Evolutionary conservation across 2,113 vertebrate genomes (phyloP), one percentile per base, ranked within the genome.

Genomic region (Ammodytes dubius): DNA sequence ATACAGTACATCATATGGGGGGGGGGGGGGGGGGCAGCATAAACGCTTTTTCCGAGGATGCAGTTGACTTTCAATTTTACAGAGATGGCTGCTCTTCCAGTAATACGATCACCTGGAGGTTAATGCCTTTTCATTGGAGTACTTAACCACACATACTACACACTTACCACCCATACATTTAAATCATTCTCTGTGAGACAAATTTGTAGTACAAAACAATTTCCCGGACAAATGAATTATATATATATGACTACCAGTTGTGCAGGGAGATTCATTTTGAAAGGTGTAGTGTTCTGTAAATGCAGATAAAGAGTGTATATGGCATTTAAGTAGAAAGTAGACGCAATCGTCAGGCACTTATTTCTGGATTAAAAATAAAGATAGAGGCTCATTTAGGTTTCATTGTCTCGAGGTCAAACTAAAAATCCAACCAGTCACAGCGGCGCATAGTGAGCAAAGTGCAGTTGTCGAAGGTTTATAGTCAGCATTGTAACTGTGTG

Each of bases 381-480:
- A 17, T 14, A 47, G 13, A 10, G 6, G 1, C 2, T 71, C n/a
- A 7, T 40, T 37, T 3, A 6, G 7, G 17, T 47, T 17, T 63
- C n/a, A n/a, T 75, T 45, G 13, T 66, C 47, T 80, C 57, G 82
- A 79, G 70, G 74, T 79, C 35, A 71, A 79, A 70, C 27, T 15
- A 70, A 77, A 74, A 77, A 74, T 66, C 35, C 6, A 13, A 15
- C 11, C 8, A 54, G 43, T 74, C n/a, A 39, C 19, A 43, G 57
- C 43, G 40, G 27, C 3, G 27, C 73, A 65, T 45, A 42, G 58
- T 74, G 89, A 49, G 12, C 86, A 82, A 90, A 89, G 86, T 90
- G 1, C 87, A 81, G 5, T 39, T 35, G 69, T 60, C 49, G 19
- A 7, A 39, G 2, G 42, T 87, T 83, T 87, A 81, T 81, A 72